Evolutionary conservation across 2,113 vertebrate genomes (phyloP), one percentile per base, ranked within the genome.

Genomic region (Macquaria australasica): DNA sequence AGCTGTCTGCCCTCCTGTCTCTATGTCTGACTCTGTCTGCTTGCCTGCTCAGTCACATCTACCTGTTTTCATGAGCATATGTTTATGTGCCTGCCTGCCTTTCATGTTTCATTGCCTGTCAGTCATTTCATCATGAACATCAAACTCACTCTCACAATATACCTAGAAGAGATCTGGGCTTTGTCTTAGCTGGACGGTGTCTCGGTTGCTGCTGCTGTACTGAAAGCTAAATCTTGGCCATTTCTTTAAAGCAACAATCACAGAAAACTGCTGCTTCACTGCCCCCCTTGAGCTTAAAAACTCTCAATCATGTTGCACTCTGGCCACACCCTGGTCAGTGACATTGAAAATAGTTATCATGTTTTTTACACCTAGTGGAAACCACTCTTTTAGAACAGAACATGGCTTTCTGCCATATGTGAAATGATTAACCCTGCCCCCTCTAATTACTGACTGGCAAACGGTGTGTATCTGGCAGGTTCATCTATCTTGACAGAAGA

Each of bases 1-100:
- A 45, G n/a, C 72, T 45, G 68, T 77, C 77, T 70, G 63, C 31
- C 81, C 64, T 85, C 43, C 3, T 68, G 64, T 55, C 72, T 63
- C 31, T 37, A 3, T 60, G 66, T 84, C 64, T 73, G n/a, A 73
- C 77, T 56, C 62, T 2, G 69, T 76, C 68, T 31, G 45, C 15
- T 70, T 72, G 59, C 53, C 64, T 59, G 48, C 51, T 37, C 51
- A 23, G 3, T 50, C 80, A 69, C 43, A 37, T 73, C 56, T 37
- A 53, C 69, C 55, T 73, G 66, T 62, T 18, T 79, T 31, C 50
- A 64, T 50, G 45, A 73, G 39, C 67, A 63, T 60, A 21, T 67
- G 70, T 50, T 68, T 31, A 18, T 58, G 58, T 62, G 51, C 48
- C 60, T 62, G 58, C 41, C 56, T 8, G 58, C 63, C 72, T 51